A percentile compares a stretch with the other conserved stretches of the same genome.
Evolutionary conservation across 2,113 vertebrate species (phyloP).

Genomic region (Lichenostomus cassidix): DNA sequence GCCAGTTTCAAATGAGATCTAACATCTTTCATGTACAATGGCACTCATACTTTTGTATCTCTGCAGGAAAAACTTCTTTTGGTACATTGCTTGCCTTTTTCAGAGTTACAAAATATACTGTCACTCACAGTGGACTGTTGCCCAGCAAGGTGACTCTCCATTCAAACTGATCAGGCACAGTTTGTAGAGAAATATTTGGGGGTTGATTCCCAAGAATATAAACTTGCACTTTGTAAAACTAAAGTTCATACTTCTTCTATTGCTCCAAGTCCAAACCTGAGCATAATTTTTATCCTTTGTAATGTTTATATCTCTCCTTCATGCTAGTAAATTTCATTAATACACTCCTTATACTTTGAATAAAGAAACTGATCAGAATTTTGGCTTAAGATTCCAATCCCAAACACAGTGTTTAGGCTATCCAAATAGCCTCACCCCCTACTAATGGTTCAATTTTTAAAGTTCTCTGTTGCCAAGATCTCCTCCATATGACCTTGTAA

Average conservation of each 20-base stretch:
- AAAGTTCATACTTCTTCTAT: neutral
- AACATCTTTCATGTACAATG: neutral
- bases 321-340: neutral
- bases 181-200: neutral
- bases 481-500: neutral
- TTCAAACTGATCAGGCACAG: neutral
- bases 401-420: neutral
- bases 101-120: neutral
- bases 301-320: neutral
- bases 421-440: neutral
- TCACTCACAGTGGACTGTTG: neutral
- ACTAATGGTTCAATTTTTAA: neutral
- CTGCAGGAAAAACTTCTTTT: neutral
- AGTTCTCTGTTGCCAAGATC: neutral
- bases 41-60: neutral
- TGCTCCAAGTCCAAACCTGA: neutral
- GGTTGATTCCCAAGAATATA: neutral
- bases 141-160: neutral
- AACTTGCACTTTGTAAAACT: neutral
- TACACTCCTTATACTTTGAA: neutral
- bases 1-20: neutral
- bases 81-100: neutral
- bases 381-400: neutral
- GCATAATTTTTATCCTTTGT: neutral
- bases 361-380: neutral